A percentile compares a stretch with the other conserved stretches of the same genome.
Conservation (phyloP, 2,113 vertebrate species). For the Malurus elegans region DNA sequence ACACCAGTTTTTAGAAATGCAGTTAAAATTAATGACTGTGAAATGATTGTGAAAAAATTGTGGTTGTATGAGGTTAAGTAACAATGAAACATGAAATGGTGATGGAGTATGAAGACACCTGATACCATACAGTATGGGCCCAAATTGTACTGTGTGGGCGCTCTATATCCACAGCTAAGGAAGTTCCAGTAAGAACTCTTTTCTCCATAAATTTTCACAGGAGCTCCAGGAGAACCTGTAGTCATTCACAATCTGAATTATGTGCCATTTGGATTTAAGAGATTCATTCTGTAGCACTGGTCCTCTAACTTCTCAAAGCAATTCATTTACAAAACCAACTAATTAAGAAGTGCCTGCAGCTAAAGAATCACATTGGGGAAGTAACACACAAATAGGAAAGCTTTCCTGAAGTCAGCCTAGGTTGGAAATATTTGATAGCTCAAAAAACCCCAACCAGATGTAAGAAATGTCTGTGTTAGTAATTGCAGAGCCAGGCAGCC, state of each 20-base stretch:
- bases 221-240: neutral
- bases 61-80: neutral
- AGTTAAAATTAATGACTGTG: neutral
- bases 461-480: neutral
- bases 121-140: neutral
- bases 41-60: neutral
- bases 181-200: neutral
- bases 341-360: constrained; percentile 2
- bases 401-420: neutral
- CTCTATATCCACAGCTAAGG: neutral
- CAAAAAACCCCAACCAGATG: neutral
- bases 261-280: neutral
- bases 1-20: neutral
- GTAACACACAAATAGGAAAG: neutral
- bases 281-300: neutral
- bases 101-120: neutral
- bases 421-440: neutral
- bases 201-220: neutral
- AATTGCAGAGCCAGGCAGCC: neutral
- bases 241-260: neutral
- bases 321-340: constrained; percentile 7
- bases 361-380: neutral
- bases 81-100: neutral
- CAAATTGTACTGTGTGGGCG: neutral
- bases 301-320: neutral